Evolutionary conservation across 2,888 invertebrate species (phyloP).

Genomic region (Bellardia bayeri): DNA sequence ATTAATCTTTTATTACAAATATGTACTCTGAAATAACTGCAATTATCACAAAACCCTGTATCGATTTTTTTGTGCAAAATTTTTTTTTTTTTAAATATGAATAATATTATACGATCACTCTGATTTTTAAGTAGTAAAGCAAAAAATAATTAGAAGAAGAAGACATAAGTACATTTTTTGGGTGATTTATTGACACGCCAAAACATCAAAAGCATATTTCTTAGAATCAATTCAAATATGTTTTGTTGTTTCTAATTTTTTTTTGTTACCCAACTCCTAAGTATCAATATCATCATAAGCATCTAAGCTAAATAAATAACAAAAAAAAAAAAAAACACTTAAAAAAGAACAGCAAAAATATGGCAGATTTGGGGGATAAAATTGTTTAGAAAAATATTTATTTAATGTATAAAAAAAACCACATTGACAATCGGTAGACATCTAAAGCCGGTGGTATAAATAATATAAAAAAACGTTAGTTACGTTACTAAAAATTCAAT

Average conservation of each 20-base stretch:
- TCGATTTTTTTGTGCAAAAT: neutral
- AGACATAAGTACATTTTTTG: constrained; percentile 19
- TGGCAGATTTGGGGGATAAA: constrained; percentile 2
- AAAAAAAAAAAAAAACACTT: constrained; percentile 15
- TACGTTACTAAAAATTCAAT: neutral
- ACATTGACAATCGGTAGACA: constrained; percentile 33
- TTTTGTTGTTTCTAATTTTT: constrained; percentile 9
- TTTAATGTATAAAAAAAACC: constrained; percentile 14
- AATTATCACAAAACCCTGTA: neutral
- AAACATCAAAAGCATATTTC: constrained; percentile 67
- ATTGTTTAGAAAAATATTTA: constrained; percentile 6
- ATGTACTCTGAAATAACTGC: neutral
- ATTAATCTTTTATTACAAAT: no score
- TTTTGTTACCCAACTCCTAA: neutral
- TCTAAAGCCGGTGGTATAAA: neutral
- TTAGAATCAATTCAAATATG: constrained; percentile 55
- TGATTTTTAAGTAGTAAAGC: constrained; percentile 28
- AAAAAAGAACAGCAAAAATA: neutral
- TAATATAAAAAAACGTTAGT: neutral
- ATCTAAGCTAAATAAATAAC: constrained; percentile 5
- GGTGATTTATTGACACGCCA: constrained; percentile 70
- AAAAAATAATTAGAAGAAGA: neutral
- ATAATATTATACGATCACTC: constrained; percentile 42
- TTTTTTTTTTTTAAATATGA: constrained; percentile 6
- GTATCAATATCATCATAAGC: constrained; percentile 16